Evolutionary conservation across 2,113 vertebrate species (phyloP), one percentile per base, ranked within the genome.

Genomic region (Xenopus borealis): DNA sequence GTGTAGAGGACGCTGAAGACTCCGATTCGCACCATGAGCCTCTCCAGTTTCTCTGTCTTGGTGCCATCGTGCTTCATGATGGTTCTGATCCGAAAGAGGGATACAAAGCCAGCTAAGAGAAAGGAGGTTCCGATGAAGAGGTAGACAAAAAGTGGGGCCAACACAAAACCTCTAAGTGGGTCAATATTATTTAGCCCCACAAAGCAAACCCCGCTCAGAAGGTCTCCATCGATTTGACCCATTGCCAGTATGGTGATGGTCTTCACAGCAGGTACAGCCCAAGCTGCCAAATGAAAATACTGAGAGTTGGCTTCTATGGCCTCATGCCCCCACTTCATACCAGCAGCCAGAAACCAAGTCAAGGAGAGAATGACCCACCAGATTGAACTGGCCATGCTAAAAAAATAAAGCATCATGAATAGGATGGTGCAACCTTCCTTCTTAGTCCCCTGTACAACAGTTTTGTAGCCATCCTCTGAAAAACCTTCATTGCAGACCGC

Each of bases 341-440:
- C 97, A 0, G 97, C 97, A 0, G 97, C 97, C 80, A 98, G 91
- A 87, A 99, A 99, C 97, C 97, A 99, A 67, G 97, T 99, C 82
- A 99, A 94, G 1, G 97, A 98, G 23, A 99, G 86, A 83, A 99
- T 97, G 82, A 99, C 96, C 97, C 97, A 99, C 97, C 97, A 98
- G 88, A 99, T 98, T 17, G 97, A 99, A 78, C 96, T 98, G 86
- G 97, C 97, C 96, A 99, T 99, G 83, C 96, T 88, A 76, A 99
- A 99, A 86, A 98, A 99, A 72, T 99, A 99, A 0, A 99, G 92
- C 95, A 99, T 98, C 96, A 99, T 98, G 84, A 99, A 99, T 69
- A 99, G 94, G 78, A 99, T 98, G 79, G 97, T 99, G 85, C 97
- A 99, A 4, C 96, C 96, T 78, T 98, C 97, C 77, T 97, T 97